Evolutionary conservation across 64 coral and sea anemone genomes (phyloP).

Genomic region (Actinia tenebrosa): DNA sequence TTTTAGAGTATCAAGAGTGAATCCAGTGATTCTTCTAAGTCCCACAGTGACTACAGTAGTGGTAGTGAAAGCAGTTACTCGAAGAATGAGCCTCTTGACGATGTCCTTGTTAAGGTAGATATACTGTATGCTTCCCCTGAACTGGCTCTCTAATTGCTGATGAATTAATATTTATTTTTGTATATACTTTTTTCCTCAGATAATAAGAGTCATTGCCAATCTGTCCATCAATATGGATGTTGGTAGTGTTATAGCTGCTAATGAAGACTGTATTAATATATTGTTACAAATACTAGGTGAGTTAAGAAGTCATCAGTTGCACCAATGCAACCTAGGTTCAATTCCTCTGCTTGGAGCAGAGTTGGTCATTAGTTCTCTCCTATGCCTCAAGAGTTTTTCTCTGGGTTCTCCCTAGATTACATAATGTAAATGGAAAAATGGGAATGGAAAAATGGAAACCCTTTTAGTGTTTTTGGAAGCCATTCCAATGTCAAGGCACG

Average conservation of each 20-base stretch:
- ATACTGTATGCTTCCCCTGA: not conserved
- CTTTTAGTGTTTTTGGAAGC: no score
- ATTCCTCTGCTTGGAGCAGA: no score
- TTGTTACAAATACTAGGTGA: slow-evolving; percentile 38
- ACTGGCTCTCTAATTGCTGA: not conserved
- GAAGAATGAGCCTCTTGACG: slow-evolving; percentile 55
- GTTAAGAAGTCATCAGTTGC: not conserved
- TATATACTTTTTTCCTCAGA: slow-evolving; percentile 21
- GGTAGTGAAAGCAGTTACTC: slow-evolving; percentile 12
- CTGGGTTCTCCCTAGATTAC: no score
- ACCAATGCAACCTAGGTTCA: no score
- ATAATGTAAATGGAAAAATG: no score
- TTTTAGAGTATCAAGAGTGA: not conserved
- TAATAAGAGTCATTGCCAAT: slow-evolving; percentile 85
- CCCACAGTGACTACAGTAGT: slow-evolving; percentile 24
- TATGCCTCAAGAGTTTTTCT: no score
- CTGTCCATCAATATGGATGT: slow-evolving; percentile 81
- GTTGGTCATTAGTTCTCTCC: no score
- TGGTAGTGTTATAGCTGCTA: slow-evolving; percentile 66
- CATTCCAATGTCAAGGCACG: no score
- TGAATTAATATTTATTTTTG: not conserved
- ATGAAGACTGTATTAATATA: slow-evolving; percentile 57
- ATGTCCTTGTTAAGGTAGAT: slow-evolving; percentile 84
- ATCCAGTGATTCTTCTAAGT: slow-evolving; percentile 18
- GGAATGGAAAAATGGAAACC: no score